phyloP scores from a whole-genome alignment of 2,888 invertebrate species.

The Linnaemya tessellans region DNA sequence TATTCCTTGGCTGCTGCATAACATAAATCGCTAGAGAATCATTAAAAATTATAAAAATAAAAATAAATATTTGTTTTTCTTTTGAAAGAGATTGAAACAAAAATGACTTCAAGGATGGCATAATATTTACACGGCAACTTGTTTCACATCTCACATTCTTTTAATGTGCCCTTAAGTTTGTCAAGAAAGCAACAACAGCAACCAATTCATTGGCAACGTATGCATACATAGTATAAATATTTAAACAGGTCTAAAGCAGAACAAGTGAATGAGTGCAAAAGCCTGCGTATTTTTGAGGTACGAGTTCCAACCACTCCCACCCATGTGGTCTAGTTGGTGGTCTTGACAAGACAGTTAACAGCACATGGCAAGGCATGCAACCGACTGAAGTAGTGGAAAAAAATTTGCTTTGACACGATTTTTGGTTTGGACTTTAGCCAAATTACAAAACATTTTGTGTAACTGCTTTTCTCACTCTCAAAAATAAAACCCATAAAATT shows the following conservation, averaged over 20 bases:
- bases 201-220: constrained; percentile 70
- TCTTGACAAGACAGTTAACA: constrained; percentile 30
- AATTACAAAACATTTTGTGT: constrained; percentile 49
- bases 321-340: constrained; percentile 38
- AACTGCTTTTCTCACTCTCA: constrained; percentile 15
- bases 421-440: constrained; percentile 68
- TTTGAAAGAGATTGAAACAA: constrained; percentile 49
- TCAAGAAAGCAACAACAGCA: constrained; percentile 46
- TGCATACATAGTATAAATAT: constrained; percentile 80
- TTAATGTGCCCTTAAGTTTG: constrained; percentile 65
- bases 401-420: constrained; percentile 64
- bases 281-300: neutral
- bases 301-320: constrained; percentile 67
- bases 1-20: constrained; percentile 34
- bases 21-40: constrained; percentile 71
- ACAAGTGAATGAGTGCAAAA: neutral
- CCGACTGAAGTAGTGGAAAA: constrained; percentile 6
- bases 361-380: constrained; percentile 39
- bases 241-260: constrained; percentile 75
- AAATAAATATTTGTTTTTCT: constrained; percentile 62
- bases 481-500: constrained; percentile 16
- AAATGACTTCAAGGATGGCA: constrained; percentile 72
- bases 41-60: constrained; percentile 72
- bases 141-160: constrained; percentile 25
- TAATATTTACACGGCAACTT: constrained; percentile 61